Evolutionary conservation across 2,113 vertebrate species (phyloP).

Genomic region (Nicator chloris): DNA sequence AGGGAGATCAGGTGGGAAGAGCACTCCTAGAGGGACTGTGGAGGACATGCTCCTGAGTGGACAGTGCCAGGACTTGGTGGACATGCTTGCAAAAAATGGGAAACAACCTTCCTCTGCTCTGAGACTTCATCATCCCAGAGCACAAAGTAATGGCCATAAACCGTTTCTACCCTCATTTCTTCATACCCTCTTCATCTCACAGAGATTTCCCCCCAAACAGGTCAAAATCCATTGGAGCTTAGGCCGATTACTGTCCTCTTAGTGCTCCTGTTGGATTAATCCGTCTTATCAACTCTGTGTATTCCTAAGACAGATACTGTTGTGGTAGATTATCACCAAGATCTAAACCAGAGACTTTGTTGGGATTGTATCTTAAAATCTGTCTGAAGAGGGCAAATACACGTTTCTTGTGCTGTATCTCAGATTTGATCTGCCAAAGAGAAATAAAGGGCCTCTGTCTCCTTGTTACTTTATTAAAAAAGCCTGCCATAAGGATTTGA

Average conservation of each 20-base stretch:
- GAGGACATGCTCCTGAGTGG: fast-evolving
- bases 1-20: neutral
- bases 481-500: neutral
- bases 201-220: neutral
- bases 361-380: neutral
- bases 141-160: neutral
- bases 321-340: neutral
- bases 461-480: neutral
- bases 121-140: neutral
- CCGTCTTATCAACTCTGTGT: neutral
- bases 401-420: fast-evolving
- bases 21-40: neutral
- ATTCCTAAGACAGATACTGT: constrained; percentile 8
- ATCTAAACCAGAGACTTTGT: constrained; percentile 27
- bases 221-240: neutral
- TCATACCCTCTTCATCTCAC: neutral
- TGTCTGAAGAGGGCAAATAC: neutral
- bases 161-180: neutral
- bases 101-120: neutral
- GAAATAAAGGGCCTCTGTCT: neutral
- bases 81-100: neutral
- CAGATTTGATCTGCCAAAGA: neutral
- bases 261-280: neutral
- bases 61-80: neutral
- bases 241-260: neutral